phyloP scores from a whole-genome alignment of 2,113 vertebrate genomes.

The Cnemophilus loriae region DNA sequence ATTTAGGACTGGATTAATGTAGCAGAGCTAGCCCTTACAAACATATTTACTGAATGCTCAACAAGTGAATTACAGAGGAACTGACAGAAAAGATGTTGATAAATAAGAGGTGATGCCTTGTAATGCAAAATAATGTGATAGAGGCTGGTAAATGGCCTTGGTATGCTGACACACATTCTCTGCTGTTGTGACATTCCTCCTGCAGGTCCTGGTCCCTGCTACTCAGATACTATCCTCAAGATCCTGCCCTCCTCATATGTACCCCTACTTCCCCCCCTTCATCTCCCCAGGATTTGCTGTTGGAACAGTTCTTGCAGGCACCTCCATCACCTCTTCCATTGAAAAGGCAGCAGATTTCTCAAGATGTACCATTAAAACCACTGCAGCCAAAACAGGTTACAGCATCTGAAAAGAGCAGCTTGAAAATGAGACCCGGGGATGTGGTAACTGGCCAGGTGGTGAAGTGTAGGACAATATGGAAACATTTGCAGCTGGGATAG shows the following conservation, averaged over 20 bases:
- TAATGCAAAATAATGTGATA: background rate
- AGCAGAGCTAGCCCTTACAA: background rate
- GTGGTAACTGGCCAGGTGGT: background rate
- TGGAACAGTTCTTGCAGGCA: background rate
- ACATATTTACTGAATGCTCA: background rate
- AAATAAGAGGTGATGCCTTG: background rate
- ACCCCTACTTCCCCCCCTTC: background rate
- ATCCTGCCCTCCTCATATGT: background rate
- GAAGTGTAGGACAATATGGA: background rate
- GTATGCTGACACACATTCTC: background rate
- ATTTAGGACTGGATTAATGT: background rate
- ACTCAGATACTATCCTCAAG: rapidly evolving
- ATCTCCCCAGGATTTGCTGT: background rate
- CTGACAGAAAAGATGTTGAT: background rate
- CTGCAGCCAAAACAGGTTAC: background rate
- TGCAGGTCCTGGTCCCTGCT: background rate
- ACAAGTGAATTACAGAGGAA: background rate
- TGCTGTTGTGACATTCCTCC: background rate
- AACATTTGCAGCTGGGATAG: background rate
- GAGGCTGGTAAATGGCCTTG: background rate
- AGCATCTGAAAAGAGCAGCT: background rate
- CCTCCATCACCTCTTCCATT: background rate
- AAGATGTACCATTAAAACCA: background rate
- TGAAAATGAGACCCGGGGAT: background rate
- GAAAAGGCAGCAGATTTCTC: background rate